Percentiles rank a stretch among this genome's conserved stretches.
These are phyloP conservation scores for Scophthalmus maximus DNA, from an alignment of 2,113 vertebrate species.

Conservation along the genomic window DNA sequence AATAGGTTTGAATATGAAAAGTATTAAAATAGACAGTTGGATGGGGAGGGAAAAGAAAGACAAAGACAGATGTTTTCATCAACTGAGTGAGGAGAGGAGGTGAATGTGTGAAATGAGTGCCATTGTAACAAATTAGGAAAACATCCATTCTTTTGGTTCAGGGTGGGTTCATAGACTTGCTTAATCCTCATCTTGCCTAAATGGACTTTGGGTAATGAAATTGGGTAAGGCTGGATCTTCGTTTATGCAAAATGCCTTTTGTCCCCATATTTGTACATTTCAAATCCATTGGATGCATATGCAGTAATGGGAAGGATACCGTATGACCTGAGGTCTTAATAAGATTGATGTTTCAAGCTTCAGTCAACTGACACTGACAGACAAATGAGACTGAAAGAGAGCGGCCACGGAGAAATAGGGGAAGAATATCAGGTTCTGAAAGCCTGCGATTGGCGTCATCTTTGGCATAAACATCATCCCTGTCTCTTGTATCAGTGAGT, in stretches of 20 bases:
- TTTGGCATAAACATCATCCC: neutral
- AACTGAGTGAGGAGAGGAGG: slow-evolving; percentile 11
- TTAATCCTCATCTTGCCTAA: slow-evolving; percentile 12
- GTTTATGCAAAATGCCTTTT: no score
- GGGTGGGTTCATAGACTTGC: neutral
- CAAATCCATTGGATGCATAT: neutral
- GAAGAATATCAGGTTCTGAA: neutral
- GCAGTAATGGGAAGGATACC: neutral
- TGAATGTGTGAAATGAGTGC: slow-evolving; percentile 6
- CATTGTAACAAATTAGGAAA: slow-evolving; percentile 12
- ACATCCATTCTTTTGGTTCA: slow-evolving; percentile 28
- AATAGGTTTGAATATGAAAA: neutral
- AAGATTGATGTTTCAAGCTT: neutral
- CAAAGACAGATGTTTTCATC: neutral
- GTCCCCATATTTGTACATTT: no score
- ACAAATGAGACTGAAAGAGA: neutral
- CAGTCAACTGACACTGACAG: neutral
- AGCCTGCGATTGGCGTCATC: neutral
- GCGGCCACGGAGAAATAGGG: no score
- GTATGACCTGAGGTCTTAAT: neutral
- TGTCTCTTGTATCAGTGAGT: neutral
- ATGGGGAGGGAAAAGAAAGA: neutral
- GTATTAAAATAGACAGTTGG: neutral
- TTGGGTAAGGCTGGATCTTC: neutral
- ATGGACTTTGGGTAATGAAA: slow-evolving; percentile 16